These are phyloP conservation scores for Stenodema calcarata DNA, from an alignment of 2,888 invertebrate genomes.

Conservation along the genomic window DNA sequence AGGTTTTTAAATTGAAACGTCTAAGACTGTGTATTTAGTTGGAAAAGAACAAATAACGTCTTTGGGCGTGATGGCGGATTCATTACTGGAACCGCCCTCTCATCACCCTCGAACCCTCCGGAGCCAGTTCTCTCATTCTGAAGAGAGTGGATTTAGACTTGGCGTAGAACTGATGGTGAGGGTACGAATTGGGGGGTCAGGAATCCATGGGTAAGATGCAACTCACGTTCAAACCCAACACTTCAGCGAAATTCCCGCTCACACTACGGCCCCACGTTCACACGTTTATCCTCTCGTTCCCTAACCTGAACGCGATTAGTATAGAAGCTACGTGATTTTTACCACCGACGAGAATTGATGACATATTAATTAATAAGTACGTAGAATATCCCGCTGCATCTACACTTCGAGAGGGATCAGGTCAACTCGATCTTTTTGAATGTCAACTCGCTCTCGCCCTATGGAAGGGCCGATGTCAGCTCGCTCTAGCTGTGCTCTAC, in stretches of 20 bases:
- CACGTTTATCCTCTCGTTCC: neutral
- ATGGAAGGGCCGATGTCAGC: no score
- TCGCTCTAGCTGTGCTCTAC: no score
- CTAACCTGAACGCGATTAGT: slow-evolving; percentile 7
- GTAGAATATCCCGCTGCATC: no score
- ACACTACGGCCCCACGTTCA: neutral
- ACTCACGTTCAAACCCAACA: slow-evolving; percentile 24
- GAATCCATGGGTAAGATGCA: neutral
- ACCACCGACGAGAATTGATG: neutral
- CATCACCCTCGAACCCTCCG: neutral
- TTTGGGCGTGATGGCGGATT: slow-evolving; percentile 26
- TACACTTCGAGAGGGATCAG: no score
- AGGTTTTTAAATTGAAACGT: slow-evolving; percentile 30
- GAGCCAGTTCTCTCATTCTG: neutral
- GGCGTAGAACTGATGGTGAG: neutral
- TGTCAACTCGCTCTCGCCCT: no score
- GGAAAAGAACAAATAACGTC: slow-evolving; percentile 36
- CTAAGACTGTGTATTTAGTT: slow-evolving; percentile 18
- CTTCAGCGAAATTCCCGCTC: neutral
- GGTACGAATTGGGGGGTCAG: neutral
- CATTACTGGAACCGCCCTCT: slow-evolving; percentile 11
- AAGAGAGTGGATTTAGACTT: neutral
- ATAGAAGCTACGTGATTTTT: neutral
- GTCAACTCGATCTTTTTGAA: no score
- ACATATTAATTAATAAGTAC: neutral